A percentile compares a stretch with the other conserved stretches of the same genome.
phyloP scores from a whole-genome alignment of 2,113 vertebrate species.

The Bos javanicus region DNA sequence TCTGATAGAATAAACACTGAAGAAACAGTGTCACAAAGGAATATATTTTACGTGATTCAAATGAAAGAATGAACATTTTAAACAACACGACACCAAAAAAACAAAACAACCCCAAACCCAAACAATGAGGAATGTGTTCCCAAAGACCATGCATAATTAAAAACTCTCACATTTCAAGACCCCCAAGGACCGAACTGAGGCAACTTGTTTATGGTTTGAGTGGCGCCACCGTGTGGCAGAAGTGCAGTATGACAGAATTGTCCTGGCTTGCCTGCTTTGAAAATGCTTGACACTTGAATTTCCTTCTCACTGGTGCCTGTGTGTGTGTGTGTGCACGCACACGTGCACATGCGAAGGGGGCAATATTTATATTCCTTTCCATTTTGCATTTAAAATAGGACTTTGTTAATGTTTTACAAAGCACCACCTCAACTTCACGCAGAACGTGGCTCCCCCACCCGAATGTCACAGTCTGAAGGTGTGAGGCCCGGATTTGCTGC shows the following conservation, averaged over 20 bases:
- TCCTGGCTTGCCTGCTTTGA: background rate
- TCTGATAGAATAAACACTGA: background rate
- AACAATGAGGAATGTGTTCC: background rate
- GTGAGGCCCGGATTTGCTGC: background rate
- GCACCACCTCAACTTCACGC: background rate
- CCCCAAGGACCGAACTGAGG: background rate
- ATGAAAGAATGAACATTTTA: background rate
- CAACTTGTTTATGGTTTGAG: rapidly evolving
- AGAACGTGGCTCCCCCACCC: background rate
- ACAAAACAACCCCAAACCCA: background rate
- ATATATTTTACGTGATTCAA: background rate
- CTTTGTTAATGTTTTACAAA: background rate
- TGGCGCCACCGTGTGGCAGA: background rate
- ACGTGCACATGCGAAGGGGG: too few species aligned
- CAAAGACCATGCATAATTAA: background rate
- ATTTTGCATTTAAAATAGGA: background rate
- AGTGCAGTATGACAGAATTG: background rate
- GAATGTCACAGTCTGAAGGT: background rate
- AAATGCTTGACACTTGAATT: background rate
- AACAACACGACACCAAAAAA: background rate
- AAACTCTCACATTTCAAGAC: background rate
- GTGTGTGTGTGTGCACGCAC: background rate
- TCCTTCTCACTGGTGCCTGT: background rate
- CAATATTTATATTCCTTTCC: background rate
- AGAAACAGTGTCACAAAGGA: background rate